Percentiles rank a stretch among this genome's conserved stretches.
These are phyloP conservation scores for human (Homo sapiens) DNA, from an alignment of 2,113 vertebrate genomes.

Conservation along the genomic window DNA sequence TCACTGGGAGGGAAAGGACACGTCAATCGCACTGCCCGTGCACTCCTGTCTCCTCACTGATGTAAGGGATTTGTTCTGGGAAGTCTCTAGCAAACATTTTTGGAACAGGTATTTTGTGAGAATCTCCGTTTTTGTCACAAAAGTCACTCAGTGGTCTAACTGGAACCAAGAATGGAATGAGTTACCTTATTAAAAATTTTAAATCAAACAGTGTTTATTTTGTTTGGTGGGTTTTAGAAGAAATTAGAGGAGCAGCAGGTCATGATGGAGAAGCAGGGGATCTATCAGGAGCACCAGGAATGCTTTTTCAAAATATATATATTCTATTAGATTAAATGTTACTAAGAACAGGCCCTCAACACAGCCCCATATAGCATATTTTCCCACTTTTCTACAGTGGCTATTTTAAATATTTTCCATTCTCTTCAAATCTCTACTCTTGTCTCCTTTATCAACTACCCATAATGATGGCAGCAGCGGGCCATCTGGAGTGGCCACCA, in stretches of 20 bases:
- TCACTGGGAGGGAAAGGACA: background rate
- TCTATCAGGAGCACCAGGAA: background rate
- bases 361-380: accelerated
- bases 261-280: background rate
- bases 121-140: constrained; percentile 34
- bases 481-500: too few species aligned
- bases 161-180: constrained; percentile 35
- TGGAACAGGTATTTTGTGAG: background rate
- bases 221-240: background rate
- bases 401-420: background rate
- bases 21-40: accelerated
- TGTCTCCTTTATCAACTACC: background rate
- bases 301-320: background rate
- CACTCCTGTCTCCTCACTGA: background rate
- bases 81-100: background rate
- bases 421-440: background rate
- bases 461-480: too few species aligned
- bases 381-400: background rate
- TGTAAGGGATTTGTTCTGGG: background rate
- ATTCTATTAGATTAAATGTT: background rate
- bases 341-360: background rate
- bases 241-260: background rate
- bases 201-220: background rate
- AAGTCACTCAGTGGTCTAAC: constrained; percentile 10
- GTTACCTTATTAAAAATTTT: constrained; percentile 47